Evolutionary conservation across 2,888 invertebrate genomes (phyloP).

Genomic region (Archips crataeganus): DNA sequence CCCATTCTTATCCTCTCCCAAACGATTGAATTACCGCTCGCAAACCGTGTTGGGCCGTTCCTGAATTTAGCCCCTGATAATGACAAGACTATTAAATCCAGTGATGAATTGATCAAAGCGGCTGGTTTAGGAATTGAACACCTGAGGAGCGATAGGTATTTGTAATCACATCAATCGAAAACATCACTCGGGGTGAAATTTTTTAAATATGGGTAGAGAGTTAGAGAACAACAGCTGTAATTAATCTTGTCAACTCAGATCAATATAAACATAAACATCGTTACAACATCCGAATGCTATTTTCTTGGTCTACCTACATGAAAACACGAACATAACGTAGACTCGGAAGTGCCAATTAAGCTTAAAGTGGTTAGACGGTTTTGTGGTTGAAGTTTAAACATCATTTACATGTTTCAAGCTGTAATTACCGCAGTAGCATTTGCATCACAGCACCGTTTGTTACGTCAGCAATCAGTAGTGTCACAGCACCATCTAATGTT

Average conservation of each 20-base stretch:
- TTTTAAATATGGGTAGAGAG: too few relatives aligned
- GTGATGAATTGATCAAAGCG: background rate
- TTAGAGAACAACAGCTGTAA: too few relatives aligned
- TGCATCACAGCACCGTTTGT: slow-evolving; percentile 31
- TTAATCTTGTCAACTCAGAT: too few relatives aligned
- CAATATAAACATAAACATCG: too few relatives aligned
- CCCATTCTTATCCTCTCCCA: too few relatives aligned
- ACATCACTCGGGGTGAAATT: too few relatives aligned
- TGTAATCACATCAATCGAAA: too few relatives aligned
- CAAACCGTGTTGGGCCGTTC: too few relatives aligned
- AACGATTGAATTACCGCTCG: too few relatives aligned
- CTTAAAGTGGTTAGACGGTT: slow-evolving; percentile 9
- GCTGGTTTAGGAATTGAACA: background rate
- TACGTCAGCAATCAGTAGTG: slow-evolving; percentile 32
- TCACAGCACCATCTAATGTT: slow-evolving; percentile 37
- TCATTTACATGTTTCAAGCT: slow-evolving; percentile 28
- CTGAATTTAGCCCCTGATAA: too few relatives aligned
- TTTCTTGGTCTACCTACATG: background rate
- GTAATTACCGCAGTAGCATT: slow-evolving; percentile 33
- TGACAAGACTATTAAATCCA: too few relatives aligned
- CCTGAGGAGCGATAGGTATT: background rate
- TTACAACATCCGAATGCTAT: too few relatives aligned
- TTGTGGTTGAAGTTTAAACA: slow-evolving; percentile 26
- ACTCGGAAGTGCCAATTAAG: slow-evolving; percentile 17
- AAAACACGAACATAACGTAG: background rate